Evolutionary conservation across 2,113 vertebrate species (phyloP).

Genomic region (Gadus macrocephalus): DNA sequence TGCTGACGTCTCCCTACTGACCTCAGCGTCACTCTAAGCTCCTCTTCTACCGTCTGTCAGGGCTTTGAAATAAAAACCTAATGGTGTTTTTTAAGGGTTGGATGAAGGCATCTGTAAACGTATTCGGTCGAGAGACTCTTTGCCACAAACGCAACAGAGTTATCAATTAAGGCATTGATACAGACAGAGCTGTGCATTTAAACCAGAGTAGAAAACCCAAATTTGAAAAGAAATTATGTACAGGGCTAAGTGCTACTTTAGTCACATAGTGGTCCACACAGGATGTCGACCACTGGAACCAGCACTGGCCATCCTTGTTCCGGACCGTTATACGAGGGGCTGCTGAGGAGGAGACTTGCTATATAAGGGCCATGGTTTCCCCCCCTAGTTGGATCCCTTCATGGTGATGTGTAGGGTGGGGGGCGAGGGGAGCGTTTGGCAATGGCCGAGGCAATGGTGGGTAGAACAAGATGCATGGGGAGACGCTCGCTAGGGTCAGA

Average conservation of each 20-base stretch:
- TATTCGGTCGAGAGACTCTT: conserved; percentile 32
- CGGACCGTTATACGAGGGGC: conserved; percentile 22
- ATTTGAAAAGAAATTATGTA: conserved; percentile 51
- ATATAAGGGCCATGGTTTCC: conserved; percentile 16
- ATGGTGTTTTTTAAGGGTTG: conserved; percentile 11
- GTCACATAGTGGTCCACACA: conserved; percentile 46
- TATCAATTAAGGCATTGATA: conserved; percentile 63
- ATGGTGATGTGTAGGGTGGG: background rate
- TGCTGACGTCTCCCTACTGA: background rate
- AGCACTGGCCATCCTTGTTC: conserved; percentile 28
- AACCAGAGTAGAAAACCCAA: conserved; percentile 57
- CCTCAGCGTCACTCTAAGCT: background rate
- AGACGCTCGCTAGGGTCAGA: conserved; percentile 50
- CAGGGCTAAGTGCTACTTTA: conserved; percentile 61
- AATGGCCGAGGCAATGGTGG: conserved; percentile 28
- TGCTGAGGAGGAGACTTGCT: conserved; percentile 1
- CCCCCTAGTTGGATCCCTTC: conserved; percentile 17
- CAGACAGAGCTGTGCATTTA: conserved; percentile 49
- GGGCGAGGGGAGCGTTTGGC: conserved; percentile 40
- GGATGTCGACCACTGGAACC: conserved; percentile 28
- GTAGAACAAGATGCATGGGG: conserved; percentile 40
- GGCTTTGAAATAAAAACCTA: conserved; percentile 9
- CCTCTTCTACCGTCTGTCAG: background rate
- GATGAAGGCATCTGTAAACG: conserved; percentile 39
- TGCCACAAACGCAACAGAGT: conserved; percentile 42